These are phyloP conservation scores for Pissodes strobi DNA, from an alignment of 1,140 invertebrate species.

Conservation along the genomic window DNA sequence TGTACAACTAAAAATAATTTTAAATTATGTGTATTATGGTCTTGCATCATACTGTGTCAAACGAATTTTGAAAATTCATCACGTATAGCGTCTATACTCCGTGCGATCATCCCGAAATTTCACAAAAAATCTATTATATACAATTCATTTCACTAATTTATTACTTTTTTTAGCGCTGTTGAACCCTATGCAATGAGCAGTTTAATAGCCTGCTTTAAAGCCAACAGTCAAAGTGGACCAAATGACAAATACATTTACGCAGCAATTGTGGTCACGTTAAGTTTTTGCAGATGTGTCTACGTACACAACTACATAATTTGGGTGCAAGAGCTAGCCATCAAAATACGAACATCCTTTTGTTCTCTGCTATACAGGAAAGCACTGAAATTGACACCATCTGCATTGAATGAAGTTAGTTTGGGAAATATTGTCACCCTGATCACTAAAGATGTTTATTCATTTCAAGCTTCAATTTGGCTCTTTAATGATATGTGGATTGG, in stretches of 20 bases:
- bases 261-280: conserved; percentile 5
- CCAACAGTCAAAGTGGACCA: not conserved
- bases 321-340: conserved; percentile 73
- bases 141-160: no score
- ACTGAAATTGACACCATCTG: conserved; percentile 69
- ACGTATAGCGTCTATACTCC: no score
- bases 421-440: conserved; percentile 85
- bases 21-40: no score
- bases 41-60: no score
- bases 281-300: conserved; percentile 20
- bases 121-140: no score
- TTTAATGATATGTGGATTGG: conserved; percentile 81
- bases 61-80: no score
- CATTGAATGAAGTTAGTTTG: conserved; percentile 77
- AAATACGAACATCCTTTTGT: conserved; percentile 76
- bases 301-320: conserved; percentile 78
- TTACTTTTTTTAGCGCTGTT: conserved; percentile 16
- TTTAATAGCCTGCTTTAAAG: conserved; percentile 18
- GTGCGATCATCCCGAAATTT: no score
- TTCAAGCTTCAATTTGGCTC: conserved; percentile 70
- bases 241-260: conserved; percentile 29
- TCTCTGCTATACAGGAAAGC: conserved; percentile 83
- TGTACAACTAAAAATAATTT: no score
- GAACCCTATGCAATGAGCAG: conserved; percentile 15
- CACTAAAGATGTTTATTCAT: conserved; percentile 83